Conservation (phyloP, 1,140 invertebrate genomes). For the Amphibalanus amphitrite region DNA sequence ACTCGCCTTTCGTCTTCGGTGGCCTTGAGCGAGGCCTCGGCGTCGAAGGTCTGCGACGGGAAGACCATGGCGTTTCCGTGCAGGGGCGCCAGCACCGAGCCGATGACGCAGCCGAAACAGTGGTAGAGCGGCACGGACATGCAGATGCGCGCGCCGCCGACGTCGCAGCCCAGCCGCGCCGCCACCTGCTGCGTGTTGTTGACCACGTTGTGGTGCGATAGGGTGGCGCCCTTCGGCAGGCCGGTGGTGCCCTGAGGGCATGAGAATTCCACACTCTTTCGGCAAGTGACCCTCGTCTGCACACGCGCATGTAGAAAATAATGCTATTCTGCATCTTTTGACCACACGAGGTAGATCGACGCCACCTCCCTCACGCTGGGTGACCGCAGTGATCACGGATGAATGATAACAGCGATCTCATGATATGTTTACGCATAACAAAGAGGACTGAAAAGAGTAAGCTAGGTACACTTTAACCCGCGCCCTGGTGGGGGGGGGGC, state of each 20-base stretch:
- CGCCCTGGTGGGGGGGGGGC: no score
- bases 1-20: slow-evolving; percentile 52
- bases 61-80: slow-evolving; percentile 51
- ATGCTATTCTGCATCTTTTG: no score
- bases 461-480: no score
- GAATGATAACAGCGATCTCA: no score
- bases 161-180: slow-evolving; percentile 34
- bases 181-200: slow-evolving; percentile 64
- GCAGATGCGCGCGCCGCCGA: slow-evolving; percentile 46
- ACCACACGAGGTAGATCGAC: no score
- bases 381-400: no score
- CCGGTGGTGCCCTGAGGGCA: slow-evolving; percentile 53
- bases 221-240: slow-evolving; percentile 63
- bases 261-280: slow-evolving; percentile 11
- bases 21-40: slow-evolving; percentile 42
- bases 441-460: no score
- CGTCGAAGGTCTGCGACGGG: slow-evolving; percentile 46
- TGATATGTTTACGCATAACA: no score
- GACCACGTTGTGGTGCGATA: slow-evolving; percentile 63
- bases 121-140: slow-evolving; percentile 82
- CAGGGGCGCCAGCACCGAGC: slow-evolving; percentile 39
- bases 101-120: slow-evolving; percentile 62
- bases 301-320: no score
- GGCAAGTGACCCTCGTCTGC: no score
- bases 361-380: no score